Evolutionary conservation across 1,140 invertebrate species (phyloP), one percentile per base, ranked within the genome.

Genomic region (Drosophila miranda): DNA sequence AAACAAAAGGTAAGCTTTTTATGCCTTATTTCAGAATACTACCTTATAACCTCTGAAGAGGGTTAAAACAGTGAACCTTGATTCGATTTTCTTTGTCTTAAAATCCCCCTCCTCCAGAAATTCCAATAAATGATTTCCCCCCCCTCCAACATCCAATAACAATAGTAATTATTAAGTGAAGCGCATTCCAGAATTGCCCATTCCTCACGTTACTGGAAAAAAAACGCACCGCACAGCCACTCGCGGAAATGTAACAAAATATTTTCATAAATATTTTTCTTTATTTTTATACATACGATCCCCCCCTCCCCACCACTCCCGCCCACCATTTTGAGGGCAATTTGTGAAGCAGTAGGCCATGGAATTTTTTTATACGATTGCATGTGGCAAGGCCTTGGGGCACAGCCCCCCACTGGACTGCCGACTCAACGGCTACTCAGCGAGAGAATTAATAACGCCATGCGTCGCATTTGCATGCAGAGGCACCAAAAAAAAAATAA

Each of bases 341-440:
- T 59, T 59, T 50, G 34, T 38, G 9, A 11, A 38, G 34, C 34
- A 38, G 34, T 3, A 3, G 11, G 34, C 3, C 34, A 11, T 13
- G 34, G 11, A 13, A 11, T 51, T 55, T 63, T 50, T 44, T 21
- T 30, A 1, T 9, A 13, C 9, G 21, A 41, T 44, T 38, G 59
- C 28, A 11, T 21, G 43, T 11, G 13, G 34, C 42, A 11, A 8
- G 48, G 26, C 34, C 34, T 38, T 38, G 11, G 34, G 9, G 34
- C 30, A 2, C 3, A 53, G 16, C 19, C 19, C 19, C 19, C 41
- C 7, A 23, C 26, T 53, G 13, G 16, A 50, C 53, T 61, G 61
- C 42, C 62, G 44, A 66, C 75, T 82, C 79, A 83, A 70, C 79
- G 79, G 63, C 79, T 73, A 64, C 62, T 81, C 78, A 82, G 56